These are phyloP conservation scores for Muscina levida DNA, from an alignment of 2,888 invertebrate genomes.

Conservation along the genomic window DNA sequence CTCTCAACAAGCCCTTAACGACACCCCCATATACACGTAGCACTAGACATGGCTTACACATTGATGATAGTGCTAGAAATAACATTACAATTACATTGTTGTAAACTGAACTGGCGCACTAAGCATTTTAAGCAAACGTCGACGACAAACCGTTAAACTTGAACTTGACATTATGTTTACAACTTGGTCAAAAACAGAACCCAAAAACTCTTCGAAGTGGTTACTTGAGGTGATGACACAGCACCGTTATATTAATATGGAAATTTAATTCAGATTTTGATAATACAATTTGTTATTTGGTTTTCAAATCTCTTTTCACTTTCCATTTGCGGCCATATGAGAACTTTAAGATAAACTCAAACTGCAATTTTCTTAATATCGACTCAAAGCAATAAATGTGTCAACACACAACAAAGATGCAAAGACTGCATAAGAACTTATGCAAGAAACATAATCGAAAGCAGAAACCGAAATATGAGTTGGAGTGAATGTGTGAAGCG, in stretches of 20 bases:
- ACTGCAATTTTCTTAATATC: background rate
- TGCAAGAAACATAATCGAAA: constrained; percentile 49
- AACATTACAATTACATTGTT: no score
- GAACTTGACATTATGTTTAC: constrained; percentile 57
- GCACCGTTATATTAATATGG: background rate
- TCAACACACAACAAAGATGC: constrained; percentile 7
- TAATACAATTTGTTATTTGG: background rate
- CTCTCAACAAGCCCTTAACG: no score
- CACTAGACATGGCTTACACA: no score
- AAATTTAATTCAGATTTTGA: no score
- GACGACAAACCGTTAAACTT: constrained; percentile 26
- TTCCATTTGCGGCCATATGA: background rate
- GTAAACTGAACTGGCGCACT: constrained; percentile 29
- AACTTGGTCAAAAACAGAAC: background rate
- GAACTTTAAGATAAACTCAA: background rate
- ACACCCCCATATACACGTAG: no score
- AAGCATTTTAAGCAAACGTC: constrained; percentile 18
- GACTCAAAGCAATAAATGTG: constrained; percentile 26
- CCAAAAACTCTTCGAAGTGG: no score
- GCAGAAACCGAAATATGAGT: constrained; percentile 41
- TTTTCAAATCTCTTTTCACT: no score
- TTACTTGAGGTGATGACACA: background rate
- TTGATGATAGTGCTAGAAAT: no score
- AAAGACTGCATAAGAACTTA: constrained; percentile 30
- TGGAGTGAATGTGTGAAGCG: constrained; percentile 11